These are phyloP conservation scores for Leucoraja erinaceus DNA, from an alignment of 2,113 vertebrate species.

Conservation along the genomic window DNA sequence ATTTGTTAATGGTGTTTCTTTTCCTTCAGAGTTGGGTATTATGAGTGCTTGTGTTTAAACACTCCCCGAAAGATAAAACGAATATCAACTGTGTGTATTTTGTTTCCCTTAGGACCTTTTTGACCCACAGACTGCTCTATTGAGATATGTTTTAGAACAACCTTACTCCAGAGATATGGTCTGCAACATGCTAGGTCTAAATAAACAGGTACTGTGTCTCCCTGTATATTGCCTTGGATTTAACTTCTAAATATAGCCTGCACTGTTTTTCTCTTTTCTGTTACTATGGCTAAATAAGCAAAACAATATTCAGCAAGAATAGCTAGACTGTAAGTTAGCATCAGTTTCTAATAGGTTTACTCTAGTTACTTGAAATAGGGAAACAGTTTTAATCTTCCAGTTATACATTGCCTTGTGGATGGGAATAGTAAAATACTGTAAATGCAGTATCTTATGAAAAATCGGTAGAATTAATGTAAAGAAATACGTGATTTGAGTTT, in stretches of 20 bases:
- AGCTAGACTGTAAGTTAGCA: slow-evolving; percentile 23
- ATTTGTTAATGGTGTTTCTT: not conserved
- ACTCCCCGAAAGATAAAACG: not conserved
- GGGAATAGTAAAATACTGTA: slow-evolving; percentile 35
- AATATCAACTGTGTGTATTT: slow-evolving; percentile 29
- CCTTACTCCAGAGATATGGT: slow-evolving; percentile 99
- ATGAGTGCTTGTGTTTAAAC: not conserved
- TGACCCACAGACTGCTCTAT: slow-evolving; percentile 91
- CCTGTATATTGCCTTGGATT: slow-evolving; percentile 43
- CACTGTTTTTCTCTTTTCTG: slow-evolving; percentile 63
- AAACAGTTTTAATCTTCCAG: slow-evolving; percentile 12
- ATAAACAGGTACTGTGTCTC: slow-evolving; percentile 87
- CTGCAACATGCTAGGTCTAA: slow-evolving; percentile 99
- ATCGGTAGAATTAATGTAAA: not conserved
- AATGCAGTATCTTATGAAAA: slow-evolving; percentile 31
- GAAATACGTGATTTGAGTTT: slow-evolving; percentile 39
- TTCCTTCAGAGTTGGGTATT: not conserved
- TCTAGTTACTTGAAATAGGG: slow-evolving; percentile 17
- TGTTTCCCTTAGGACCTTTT: slow-evolving; percentile 82
- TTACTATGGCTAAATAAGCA: slow-evolving; percentile 68
- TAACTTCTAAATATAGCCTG: slow-evolving; percentile 60
- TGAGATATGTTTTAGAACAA: slow-evolving; percentile 95
- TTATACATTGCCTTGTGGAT: slow-evolving; percentile 31
- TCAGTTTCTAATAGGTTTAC: not conserved
- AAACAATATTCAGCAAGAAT: slow-evolving; percentile 55